These are phyloP conservation scores for Stegodyphus mimosarum DNA, from an alignment of 1,140 invertebrate species.

Conservation along the genomic window DNA sequence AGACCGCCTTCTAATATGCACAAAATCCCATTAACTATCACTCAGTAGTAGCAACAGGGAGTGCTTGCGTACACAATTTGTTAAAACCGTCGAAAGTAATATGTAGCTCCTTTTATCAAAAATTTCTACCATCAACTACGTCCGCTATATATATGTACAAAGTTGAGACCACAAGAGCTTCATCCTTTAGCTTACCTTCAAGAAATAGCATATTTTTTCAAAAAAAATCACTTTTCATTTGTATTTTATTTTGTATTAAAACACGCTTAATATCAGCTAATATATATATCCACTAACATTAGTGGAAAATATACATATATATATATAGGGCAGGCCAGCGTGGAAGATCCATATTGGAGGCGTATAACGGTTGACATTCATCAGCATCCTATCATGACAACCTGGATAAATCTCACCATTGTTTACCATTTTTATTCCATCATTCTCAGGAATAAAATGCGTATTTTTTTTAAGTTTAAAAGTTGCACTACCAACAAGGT, in stretches of 20 bases:
- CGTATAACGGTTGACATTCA: constrained; percentile 51
- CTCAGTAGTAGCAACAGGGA: constrained; percentile 25
- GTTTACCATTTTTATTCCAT: constrained; percentile 44
- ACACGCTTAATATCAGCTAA: constrained; percentile 58
- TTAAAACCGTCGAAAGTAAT: constrained; percentile 56
- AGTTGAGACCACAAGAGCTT: constrained; percentile 56
- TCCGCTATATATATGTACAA: constrained; percentile 61
- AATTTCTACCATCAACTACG: constrained; percentile 55
- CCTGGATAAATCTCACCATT: constrained; percentile 61
- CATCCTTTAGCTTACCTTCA: constrained; percentile 49
- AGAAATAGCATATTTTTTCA: constrained; percentile 59
- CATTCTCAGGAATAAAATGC: constrained; percentile 49
- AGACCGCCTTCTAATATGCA: constrained; percentile 26
- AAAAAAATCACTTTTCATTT: constrained; percentile 58
- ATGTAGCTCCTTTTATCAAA: constrained; percentile 48
- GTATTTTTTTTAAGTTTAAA: constrained; percentile 60
- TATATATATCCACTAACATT: constrained; percentile 46
- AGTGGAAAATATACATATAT: constrained; percentile 58
- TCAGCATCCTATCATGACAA: constrained; percentile 25
- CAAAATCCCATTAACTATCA: constrained; percentile 45
- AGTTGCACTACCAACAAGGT: constrained; percentile 60
- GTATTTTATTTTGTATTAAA: constrained; percentile 55
- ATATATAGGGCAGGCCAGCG: constrained; percentile 60
- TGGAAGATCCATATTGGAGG: constrained; percentile 59
- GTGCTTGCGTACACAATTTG: constrained; percentile 59